Evolutionary conservation across 2,888 invertebrate species (phyloP), one percentile per base, ranked within the genome.

Genomic region (Gandaritis pyraliata): DNA sequence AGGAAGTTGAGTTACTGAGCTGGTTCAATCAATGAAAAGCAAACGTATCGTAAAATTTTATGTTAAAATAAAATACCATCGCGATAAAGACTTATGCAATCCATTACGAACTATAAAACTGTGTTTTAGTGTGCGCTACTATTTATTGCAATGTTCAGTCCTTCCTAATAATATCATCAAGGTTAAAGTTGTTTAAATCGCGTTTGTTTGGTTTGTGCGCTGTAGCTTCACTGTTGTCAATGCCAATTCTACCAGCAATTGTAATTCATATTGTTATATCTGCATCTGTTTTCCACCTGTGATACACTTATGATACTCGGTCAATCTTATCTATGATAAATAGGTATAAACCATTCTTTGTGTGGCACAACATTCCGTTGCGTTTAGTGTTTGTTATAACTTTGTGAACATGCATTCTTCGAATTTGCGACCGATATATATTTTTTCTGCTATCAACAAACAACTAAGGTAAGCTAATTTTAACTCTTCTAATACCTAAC

Each of bases 101-200:
- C 8, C 18, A 33, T 18, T 13, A 33, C 15, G 13, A 45, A 53
- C 13, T 39, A 36, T 46, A 0, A 29, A 10, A n/a, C 1, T 18
- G 48, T 30, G 47, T 33, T 48, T 30, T 46, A 16, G 23, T 38
- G 53, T 43, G 33, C 12, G 15, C 15, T 15, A 4, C 16, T 15
- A 1, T n/a, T 23, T 23, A 30, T 49, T 38, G 18, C 1, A 43
- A 16, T 33, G 41, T n/a, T 38, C 39, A 10, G n/a, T 41, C 15
- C 13, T 45, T 16, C 45, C 58, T 61, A 57, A 48, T 53, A 58
- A 46, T 58, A 58, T 38, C 23, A 4, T 10, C 54, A 63, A 58
- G 63, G 63, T 47, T 7, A 58, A 36, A 47, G 33, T 58, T 2
- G 33, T 36, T 58, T 50, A 33, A 50, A 38, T 54, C 33, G 38